These are phyloP conservation scores for Drosophila eugracilis DNA, from an alignment of 1,140 invertebrate genomes.

Conservation along the genomic window DNA sequence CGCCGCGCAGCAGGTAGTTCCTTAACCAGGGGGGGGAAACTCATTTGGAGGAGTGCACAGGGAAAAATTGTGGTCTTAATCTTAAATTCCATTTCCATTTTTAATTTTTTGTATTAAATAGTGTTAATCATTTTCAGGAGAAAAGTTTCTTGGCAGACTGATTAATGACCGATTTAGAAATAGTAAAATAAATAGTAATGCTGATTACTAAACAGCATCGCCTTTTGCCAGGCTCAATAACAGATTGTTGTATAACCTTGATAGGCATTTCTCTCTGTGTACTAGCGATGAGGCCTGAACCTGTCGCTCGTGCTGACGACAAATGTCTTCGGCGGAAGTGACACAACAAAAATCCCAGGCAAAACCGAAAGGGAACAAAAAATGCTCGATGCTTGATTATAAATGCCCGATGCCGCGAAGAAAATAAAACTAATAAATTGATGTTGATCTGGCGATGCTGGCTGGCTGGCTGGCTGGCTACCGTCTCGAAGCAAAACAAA, in stretches of 20 bases:
- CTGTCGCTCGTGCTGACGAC: constrained; percentile 77
- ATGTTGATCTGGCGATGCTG: constrained; percentile 61
- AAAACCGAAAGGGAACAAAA: constrained; percentile 32
- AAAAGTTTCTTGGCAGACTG: no score
- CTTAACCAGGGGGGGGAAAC: constrained; percentile 37
- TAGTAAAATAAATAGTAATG: no score
- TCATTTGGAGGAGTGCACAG: constrained; percentile 29
- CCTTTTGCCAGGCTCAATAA: no score
- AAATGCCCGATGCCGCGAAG: constrained; percentile 61
- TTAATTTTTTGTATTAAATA: no score
- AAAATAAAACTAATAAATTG: constrained; percentile 81
- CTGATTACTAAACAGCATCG: no score
- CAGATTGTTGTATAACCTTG: no score
- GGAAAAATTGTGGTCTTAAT: neutral
- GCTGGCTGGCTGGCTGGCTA: constrained; percentile 6
- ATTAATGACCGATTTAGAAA: no score
- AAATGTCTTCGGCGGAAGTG: constrained; percentile 76
- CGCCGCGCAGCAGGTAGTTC: constrained; percentile 27
- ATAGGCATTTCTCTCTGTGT: neutral
- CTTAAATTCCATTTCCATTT: neutral
- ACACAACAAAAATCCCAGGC: constrained; percentile 64
- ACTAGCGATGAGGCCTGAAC: constrained; percentile 23
- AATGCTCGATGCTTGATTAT: constrained; percentile 69
- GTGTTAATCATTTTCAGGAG: no score
- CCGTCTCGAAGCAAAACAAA: constrained; percentile 1